Conservation (phyloP, 2,888 invertebrate genomes). For the Agrotis puta region DNA sequence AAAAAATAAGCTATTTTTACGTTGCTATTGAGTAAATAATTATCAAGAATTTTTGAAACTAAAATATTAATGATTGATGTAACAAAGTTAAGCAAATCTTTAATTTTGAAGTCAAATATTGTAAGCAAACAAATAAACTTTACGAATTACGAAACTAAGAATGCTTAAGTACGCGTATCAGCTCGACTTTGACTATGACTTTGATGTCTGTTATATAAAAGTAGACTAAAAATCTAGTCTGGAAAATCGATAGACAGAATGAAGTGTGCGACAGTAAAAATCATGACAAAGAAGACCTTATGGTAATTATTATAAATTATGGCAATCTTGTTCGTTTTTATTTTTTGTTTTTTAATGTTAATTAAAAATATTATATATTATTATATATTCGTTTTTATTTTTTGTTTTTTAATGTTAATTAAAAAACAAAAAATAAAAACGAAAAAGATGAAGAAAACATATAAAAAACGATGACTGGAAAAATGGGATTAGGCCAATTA, state of each 20-base stretch:
- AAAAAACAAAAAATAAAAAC: no score
- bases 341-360: no score
- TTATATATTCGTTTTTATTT: no score
- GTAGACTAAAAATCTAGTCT: not conserved
- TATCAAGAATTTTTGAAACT: not conserved
- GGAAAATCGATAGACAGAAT: slow-evolving; percentile 41
- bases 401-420: no score
- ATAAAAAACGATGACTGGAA: no score
- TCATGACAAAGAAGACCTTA: slow-evolving; percentile 75
- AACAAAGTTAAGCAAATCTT: slow-evolving; percentile 9
- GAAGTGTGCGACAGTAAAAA: slow-evolving; percentile 44
- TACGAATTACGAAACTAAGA: not conserved
- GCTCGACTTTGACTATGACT: slow-evolving; percentile 12
- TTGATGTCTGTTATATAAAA: not conserved
- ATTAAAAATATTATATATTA: no score
- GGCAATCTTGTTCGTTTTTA: no score
- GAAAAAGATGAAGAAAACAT: no score
- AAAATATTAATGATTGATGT: slow-evolving; percentile 7
- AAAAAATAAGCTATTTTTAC: not conserved
- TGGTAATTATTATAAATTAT: slow-evolving; percentile 86
- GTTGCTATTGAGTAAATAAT: not conserved
- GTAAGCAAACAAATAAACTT: slow-evolving; percentile 7
- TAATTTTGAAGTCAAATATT: slow-evolving; percentile 8
- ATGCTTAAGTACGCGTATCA: not conserved
- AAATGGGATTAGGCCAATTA: no score